A percentile compares a stretch with the other conserved stretches of the same genome.
Conservation (phyloP, 2,888 invertebrate genomes). For the Agrotis clavis region DNA sequence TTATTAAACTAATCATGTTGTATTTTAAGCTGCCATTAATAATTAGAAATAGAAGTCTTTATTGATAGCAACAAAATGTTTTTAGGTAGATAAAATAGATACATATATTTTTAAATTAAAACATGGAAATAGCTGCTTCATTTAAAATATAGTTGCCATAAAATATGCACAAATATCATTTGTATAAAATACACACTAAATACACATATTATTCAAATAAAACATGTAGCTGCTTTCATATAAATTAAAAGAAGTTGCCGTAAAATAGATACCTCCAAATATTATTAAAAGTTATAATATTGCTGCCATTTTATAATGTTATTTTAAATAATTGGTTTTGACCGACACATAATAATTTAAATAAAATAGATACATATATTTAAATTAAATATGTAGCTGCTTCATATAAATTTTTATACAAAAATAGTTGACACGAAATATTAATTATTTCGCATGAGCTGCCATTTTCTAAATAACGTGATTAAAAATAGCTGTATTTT, state of each 20-base stretch:
- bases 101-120: neutral
- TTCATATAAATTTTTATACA: constrained; percentile 7
- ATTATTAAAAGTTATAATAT: neutral
- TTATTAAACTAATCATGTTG: neutral
- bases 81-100: neutral
- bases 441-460: neutral
- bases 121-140: too few species aligned
- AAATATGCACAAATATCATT: too few species aligned
- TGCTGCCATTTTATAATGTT: constrained; percentile 10
- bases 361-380: constrained; percentile 10
- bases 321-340: too few species aligned
- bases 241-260: neutral
- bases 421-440: constrained; percentile 22
- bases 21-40: neutral
- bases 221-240: neutral
- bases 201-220: constrained; percentile 2
- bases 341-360: neutral
- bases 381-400: constrained; percentile 26
- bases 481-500: neutral
- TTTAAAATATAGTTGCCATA: too few species aligned
- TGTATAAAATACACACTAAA: neutral
- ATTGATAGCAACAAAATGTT: neutral
- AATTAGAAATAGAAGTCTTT: constrained; percentile 3
- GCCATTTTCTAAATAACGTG: neutral
- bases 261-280: constrained; percentile 6